These are phyloP conservation scores for Andrena bucephala DNA, from an alignment of 2,888 invertebrate species.

Conservation along the genomic window DNA sequence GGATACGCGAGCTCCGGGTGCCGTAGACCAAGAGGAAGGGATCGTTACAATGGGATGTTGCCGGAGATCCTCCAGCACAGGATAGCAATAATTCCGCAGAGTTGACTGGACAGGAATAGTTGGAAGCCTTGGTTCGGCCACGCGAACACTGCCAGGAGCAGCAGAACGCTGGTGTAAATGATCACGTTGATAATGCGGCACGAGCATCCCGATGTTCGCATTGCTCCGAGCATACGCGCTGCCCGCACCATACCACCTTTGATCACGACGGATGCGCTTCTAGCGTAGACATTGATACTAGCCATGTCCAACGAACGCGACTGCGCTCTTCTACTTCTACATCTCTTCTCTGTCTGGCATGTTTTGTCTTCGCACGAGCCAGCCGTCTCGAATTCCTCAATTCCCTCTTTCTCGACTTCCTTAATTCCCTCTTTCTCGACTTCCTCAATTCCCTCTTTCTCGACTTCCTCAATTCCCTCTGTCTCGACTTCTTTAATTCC, in stretches of 20 bases:
- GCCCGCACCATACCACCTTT: not conserved
- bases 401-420: not conserved
- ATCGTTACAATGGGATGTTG: conserved; percentile 54
- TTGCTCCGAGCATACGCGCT: fast-evolving
- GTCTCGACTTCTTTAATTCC: not conserved
- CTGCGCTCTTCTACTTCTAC: fast-evolving
- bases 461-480: not conserved
- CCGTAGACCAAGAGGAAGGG: not conserved
- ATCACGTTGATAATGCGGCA: not conserved
- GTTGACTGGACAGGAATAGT: conserved; percentile 77
- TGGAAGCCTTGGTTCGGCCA: conserved; percentile 72
- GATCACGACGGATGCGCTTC: not conserved
- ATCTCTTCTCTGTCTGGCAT: conserved; percentile 9
- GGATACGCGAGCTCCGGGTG: not conserved
- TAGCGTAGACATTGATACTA: not conserved
- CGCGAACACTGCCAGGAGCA: conserved; percentile 69
- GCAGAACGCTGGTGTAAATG: conserved; percentile 65
- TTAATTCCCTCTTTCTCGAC: not conserved
- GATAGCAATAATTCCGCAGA: conserved; percentile 78
- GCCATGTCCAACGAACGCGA: not conserved
- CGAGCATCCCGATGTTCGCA: not conserved
- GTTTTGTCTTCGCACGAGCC: not conserved
- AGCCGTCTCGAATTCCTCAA: too few relatives aligned
- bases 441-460: not conserved
- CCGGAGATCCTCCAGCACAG: conserved; percentile 74